Evolutionary conservation across 53 echinoderm and acorn worm genomes (phyloP), one percentile per base, ranked within the genome.

Genomic region (Patiria pectinifera): DNA sequence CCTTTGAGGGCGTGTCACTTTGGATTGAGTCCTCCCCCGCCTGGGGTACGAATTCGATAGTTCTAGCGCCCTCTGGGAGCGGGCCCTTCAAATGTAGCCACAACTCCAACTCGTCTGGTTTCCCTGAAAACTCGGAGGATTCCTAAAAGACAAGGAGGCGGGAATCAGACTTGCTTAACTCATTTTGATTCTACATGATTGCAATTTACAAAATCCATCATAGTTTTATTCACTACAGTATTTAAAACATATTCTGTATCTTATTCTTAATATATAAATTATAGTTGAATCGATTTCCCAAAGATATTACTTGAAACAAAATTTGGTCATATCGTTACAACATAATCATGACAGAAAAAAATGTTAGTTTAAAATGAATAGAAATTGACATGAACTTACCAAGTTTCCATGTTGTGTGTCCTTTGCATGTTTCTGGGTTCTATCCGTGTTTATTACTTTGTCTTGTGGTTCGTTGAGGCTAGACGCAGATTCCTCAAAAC

Each of bases 21-120:
- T 66, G 48, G 9, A 4, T 16, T n/a, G 81, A 81, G 3, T 81
- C 81, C 45, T 70, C 80, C 49, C 21, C 71, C 7, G 2, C 48
- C 21, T 48, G 26, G 3, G 90, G 69, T 46, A 90, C 81, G 46
- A 90, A 90, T 18, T 90, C 90, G 14, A 90, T n/a, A 5, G 69
- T 90, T 48, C n/a, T 80, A 6, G 14, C 14, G 46, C 45, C 80
- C 81, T 81, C 90, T 90, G 90, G 90, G 14, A 90, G 7, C 3
- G 80, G 63, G 3, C 90, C 90, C 11, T 80, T 80, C 80, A 90
- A 19, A 11, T 90, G 90, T 12, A 90, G 48, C 90, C 90, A 90
- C 11, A 90, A 59, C 47, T 81, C 12, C 8, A 90, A 43, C 24
- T 80, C 81, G 48, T 90, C 90, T 66, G 90, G 23, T 69, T 69